These are phyloP conservation scores for Lonchura striata DNA, from an alignment of 2,113 vertebrate species.

Conservation along the genomic window DNA sequence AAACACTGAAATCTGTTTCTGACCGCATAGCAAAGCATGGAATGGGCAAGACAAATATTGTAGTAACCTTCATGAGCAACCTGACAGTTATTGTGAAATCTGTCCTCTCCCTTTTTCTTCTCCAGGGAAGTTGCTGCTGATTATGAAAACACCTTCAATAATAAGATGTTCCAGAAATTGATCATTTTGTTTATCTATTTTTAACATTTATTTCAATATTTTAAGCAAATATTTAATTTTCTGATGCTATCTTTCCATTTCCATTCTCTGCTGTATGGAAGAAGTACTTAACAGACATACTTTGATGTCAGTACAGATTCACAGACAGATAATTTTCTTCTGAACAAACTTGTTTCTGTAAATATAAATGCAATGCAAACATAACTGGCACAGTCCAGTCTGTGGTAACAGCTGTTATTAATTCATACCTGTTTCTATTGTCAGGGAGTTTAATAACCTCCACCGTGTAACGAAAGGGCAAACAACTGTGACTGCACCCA, in stretches of 20 bases:
- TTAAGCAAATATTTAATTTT: not conserved
- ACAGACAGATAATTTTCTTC: constrained; percentile 35
- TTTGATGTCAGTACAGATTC: constrained; percentile 29
- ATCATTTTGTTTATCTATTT: not conserved
- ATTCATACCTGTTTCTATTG: constrained; percentile 33
- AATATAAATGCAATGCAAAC: constrained; percentile 25
- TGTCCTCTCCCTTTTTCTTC: not conserved
- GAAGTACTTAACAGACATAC: not conserved
- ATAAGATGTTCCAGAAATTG: not conserved
- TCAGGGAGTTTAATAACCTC: constrained; percentile 32
- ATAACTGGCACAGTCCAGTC: constrained; percentile 1
- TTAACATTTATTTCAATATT: not conserved
- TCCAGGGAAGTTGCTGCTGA: not conserved
- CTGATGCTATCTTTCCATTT: not conserved
- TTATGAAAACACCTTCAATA: not conserved
- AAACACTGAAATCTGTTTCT: constrained; percentile 42
- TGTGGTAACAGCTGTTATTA: constrained; percentile 39
- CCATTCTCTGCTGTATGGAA: not conserved
- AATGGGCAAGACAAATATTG: constrained; percentile 62
- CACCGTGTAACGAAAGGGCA: not conserved
- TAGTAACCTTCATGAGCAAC: constrained; percentile 23
- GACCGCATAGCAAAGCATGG: constrained; percentile 20
- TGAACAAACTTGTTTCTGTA: constrained; percentile 46
- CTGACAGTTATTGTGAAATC: not conserved
- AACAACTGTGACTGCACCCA: constrained; percentile 4